Percentiles rank a stretch among this genome's conserved stretches.
Conservation (phyloP, 2,888 invertebrate genomes). For the Xestia xanthographa region DNA sequence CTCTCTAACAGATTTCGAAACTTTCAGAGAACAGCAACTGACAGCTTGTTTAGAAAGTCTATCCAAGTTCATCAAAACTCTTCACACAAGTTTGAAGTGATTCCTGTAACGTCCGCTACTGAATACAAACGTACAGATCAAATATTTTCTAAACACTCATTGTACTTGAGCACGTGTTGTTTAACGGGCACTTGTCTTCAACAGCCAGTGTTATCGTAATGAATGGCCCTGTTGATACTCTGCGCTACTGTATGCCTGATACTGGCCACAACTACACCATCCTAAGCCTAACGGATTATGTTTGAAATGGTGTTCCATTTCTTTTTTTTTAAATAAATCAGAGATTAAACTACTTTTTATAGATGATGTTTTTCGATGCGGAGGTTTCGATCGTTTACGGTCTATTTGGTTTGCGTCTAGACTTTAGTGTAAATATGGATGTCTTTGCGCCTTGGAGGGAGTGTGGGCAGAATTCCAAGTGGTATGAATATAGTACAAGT, state of each 20-base stretch:
- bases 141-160: constrained; percentile 77
- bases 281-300: constrained; percentile 54
- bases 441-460: constrained; percentile 26
- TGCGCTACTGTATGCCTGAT: constrained; percentile 68
- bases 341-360: constrained; percentile 35
- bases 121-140: constrained; percentile 71
- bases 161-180: constrained; percentile 69
- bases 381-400: constrained; percentile 27
- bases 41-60: constrained; percentile 52
- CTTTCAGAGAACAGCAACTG: constrained; percentile 23
- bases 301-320: constrained; percentile 52
- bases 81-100: constrained; percentile 45
- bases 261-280: constrained; percentile 44
- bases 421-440: constrained; percentile 53
- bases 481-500: constrained; percentile 47
- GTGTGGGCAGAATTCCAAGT: constrained; percentile 64
- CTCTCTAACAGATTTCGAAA: constrained; percentile 29
- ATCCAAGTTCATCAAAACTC: constrained; percentile 47
- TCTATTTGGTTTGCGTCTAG: constrained; percentile 56
- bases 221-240: constrained; percentile 72
- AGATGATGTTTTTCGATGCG: constrained; percentile 4
- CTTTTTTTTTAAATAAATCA: constrained; percentile 53
- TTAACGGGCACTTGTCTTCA: constrained; percentile 72
- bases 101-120: constrained; percentile 58
- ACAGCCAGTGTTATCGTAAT: constrained; percentile 67